These are phyloP conservation scores for Oenanthe melanoleuca DNA, from an alignment of 2,113 vertebrate genomes.

Conservation along the genomic window DNA sequence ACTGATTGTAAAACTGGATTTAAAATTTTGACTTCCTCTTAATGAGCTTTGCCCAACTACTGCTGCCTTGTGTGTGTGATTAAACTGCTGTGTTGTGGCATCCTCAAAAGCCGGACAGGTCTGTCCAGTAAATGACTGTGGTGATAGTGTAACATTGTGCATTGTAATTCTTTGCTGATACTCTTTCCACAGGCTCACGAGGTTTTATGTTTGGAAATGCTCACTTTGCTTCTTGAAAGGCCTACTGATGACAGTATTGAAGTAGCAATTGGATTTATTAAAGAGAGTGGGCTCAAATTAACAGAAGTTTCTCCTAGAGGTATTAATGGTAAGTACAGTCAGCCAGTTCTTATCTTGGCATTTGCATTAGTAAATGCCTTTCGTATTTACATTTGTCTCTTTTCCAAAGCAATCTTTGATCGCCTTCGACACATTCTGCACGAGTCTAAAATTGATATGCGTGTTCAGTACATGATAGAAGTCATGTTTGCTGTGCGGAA, in stretches of 20 bases:
- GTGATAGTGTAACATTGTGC: not conserved
- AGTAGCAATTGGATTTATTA: slow-evolving; percentile 95
- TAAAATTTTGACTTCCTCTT: not conserved
- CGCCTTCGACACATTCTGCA: slow-evolving; percentile 96
- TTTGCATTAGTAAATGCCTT: not conserved
- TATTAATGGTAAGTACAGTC: slow-evolving; percentile 85
- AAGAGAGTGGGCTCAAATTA: slow-evolving; percentile 96
- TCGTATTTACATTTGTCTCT: not conserved
- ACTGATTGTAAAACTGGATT: not conserved
- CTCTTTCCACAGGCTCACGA: slow-evolving; percentile 87
- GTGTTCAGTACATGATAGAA: slow-evolving; percentile 99
- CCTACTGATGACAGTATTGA: slow-evolving; percentile 98
- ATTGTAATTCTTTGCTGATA: not conserved
- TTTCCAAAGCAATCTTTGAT: slow-evolving; percentile 91
- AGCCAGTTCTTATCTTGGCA: not conserved
- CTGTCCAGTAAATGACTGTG: not conserved
- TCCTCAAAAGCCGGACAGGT: not conserved
- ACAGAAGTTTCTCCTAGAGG: slow-evolving; percentile 95
- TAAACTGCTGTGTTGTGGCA: no score
- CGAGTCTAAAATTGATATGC: slow-evolving; percentile 96
- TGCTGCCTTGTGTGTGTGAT: not conserved
- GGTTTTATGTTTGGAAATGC: slow-evolving; percentile 96
- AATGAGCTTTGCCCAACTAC: not conserved
- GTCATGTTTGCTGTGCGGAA: slow-evolving; percentile 99
- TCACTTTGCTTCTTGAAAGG: slow-evolving; percentile 94